Base-by-base conservation (phyloP, 2,888 invertebrate genomes). In the Torymus auratus region DNA sequence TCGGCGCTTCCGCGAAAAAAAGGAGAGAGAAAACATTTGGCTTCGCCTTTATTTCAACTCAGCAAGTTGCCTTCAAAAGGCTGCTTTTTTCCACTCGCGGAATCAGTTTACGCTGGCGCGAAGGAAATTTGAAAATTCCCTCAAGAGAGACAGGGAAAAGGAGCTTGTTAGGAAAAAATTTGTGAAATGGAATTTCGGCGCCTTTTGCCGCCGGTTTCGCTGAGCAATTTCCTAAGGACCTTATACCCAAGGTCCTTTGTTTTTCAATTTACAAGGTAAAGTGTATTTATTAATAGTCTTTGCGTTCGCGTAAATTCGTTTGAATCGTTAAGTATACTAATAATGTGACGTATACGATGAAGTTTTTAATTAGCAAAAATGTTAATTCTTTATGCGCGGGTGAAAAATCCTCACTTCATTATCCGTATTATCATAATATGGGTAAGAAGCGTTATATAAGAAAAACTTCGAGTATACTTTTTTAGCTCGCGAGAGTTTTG, bases 121-220 rank as follows among this genome's bases (percentile, higher is more conserved):
- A 64, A 62, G 41, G 20, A 62, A 62, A 70, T 62, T 70, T 55
- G 41, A 55, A 62, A 69, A 68, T 69, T 69, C 11, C 13, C 17
- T n/a, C 17, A 14, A 17, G 15, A 28, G 28, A 7, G 28, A 28
- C 2, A 28, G 5, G 7, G 28, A 28, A 28, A 28, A 28, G 23
- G 55, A 55, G 55, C 14, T 73, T 17, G 52, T 13, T 53, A 74
- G 2, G 2, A 60, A 53, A 76, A 60, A 23, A 52, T 52, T 52
- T 67, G 50, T 20, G 10, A 53, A 7, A 75, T 53, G n/a, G 17
- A 64, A 56, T 61, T 60, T 15, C 5, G 23, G 53, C 50, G 64
- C 58, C 2, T 15, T 15, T 10, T 20, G 20, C 20, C 20, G 2
- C 20, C 20, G 20, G 20, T 20, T 64, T 23, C 14, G 64, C 60